phyloP scores from a whole-genome alignment of 2,888 invertebrate genomes.

The Marasmarcha lunaedactyla region DNA sequence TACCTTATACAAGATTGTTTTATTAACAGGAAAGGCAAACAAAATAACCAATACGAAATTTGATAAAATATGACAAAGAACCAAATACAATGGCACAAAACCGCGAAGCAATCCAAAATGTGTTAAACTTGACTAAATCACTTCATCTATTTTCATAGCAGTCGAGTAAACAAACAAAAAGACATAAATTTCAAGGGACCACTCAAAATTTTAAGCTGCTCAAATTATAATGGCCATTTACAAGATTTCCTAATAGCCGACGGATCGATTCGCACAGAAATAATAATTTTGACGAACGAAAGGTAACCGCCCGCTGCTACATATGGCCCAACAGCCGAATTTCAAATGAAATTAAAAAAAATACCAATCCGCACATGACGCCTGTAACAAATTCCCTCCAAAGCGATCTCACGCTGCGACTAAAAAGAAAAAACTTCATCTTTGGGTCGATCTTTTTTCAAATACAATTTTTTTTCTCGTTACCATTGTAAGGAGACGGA shows the following conservation, averaged over 20 bases:
- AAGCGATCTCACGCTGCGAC: constrained; percentile 65
- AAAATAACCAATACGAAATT: too few relatives aligned
- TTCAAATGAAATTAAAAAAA: constrained; percentile 27
- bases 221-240: constrained; percentile 34
- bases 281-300: constrained; percentile 40
- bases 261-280: constrained; percentile 15
- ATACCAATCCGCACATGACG: constrained; percentile 49
- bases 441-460: constrained; percentile 40
- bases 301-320: constrained; percentile 26
- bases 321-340: constrained; percentile 31
- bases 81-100: too few relatives aligned
- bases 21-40: too few relatives aligned
- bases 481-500: constrained; percentile 32
- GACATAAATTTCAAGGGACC: constrained; percentile 27
- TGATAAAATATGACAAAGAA: too few relatives aligned
- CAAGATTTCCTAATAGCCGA: constrained; percentile 27
- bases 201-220: constrained; percentile 24
- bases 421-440: constrained; percentile 37
- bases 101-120: too few relatives aligned
- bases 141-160: constrained; percentile 23
- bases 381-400: constrained; percentile 57
- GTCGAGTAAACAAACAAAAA: constrained; percentile 37
- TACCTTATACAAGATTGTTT: too few relatives aligned
- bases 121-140: background rate
- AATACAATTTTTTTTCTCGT: constrained; percentile 37